phyloP scores from a whole-genome alignment of 2,888 invertebrate species.

The Stegophylla sp. region DNA sequence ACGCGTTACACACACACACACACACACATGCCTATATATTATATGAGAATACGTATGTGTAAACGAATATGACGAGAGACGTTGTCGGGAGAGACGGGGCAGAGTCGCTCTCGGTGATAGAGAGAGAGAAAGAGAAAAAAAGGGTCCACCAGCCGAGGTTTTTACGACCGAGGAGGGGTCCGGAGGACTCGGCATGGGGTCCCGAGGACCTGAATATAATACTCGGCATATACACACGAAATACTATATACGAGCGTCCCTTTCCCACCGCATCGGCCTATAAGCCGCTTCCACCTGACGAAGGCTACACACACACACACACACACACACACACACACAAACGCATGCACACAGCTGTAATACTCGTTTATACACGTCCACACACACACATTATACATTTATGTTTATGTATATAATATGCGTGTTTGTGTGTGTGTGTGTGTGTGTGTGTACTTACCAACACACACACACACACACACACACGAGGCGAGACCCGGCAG shows the following conservation, averaged over 20 bases:
- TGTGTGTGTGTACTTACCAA: not conserved
- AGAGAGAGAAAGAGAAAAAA: not conserved
- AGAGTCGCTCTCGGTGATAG: no score
- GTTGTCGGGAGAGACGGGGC: not conserved
- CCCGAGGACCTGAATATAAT: slow-evolving; percentile 43
- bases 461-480: not conserved
- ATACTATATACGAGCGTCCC: slow-evolving; percentile 26
- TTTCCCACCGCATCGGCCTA: not conserved
- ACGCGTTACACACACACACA: no score
- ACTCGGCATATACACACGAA: not conserved
- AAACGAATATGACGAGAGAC: not conserved
- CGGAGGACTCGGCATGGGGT: slow-evolving; percentile 56
- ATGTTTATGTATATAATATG: no score
- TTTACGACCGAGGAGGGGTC: slow-evolving; percentile 51
- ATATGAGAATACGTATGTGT: not conserved
- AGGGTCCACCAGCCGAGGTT: slow-evolving; percentile 32
- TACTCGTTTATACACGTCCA: slow-evolving; percentile 5
- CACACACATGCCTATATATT: not conserved
- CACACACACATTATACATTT: no score
- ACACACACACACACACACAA: not conserved
- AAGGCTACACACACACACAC: slow-evolving; percentile 1
- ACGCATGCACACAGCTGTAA: not conserved
- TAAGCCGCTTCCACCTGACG: slow-evolving; percentile 41
- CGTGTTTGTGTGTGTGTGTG: no score
- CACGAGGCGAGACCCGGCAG: not conserved